Base-by-base conservation (phyloP, 2,888 invertebrate genomes). In the Limnephilus marmoratus region DNA sequence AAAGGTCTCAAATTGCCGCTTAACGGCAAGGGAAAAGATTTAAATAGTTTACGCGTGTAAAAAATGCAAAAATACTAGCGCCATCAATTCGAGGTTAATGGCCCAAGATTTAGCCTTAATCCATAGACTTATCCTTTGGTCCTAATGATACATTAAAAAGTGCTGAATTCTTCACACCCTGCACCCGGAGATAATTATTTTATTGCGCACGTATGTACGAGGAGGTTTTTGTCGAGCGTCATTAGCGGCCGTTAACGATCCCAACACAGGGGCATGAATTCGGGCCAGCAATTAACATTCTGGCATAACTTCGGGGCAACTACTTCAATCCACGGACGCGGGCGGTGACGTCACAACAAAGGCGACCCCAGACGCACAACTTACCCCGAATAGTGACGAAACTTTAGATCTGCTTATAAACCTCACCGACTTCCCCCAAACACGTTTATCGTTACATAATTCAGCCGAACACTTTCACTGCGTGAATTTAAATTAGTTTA, bases 221-320 rank as follows among this genome's bases (percentile, higher is more conserved):
- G 90, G 86, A 91, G 93, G 90, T 91, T 94, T 92, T 90, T 94
- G 93, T 93, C 92, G 94, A 90, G 91, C 81, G 91, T 93, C 93
- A 93, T 93, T 93, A 93, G 93, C 93, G 93, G 92, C 83, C 92
- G 92, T 92, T 93, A 93, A 93, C 92, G 93, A 93, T 91, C 92
- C 91, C 90, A 91, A 90, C 90, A 81, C 88, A 86, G 92, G 92
- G 92, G 92, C 87, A 93, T 92, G 93, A 93, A 93, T 93, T 93
- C 90, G 92, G 93, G 93, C 91, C 93, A 93, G 93, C 93, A 93
- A 93, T 93, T 93, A 93, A 93, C 93, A 93, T 93, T 93, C 93
- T 92, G 88, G 92, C 93, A 92, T 93, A 93, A 92, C 92, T 93
- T 91, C 83, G 82, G 88, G 53, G 90, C 92, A 81, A 90, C 90